phyloP scores from a whole-genome alignment of 2,888 invertebrate genomes.

The Drosophila quinaria region DNA sequence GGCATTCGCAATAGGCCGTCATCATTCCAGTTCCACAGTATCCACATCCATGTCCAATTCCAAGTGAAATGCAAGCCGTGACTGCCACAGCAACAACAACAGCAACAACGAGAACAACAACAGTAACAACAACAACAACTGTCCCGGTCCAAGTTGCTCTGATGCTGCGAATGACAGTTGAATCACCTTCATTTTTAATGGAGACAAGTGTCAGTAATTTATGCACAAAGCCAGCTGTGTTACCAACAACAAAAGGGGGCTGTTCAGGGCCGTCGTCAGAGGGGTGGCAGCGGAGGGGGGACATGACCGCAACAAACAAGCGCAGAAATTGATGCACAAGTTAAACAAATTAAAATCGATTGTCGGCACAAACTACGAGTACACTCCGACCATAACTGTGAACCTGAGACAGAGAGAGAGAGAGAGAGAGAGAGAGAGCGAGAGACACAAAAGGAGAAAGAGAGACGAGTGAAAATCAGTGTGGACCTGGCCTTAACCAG shows the following conservation, averaged over 20 bases:
- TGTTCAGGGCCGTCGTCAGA: background rate
- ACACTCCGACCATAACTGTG: slow-evolving; percentile 53
- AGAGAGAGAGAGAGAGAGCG: too few relatives aligned
- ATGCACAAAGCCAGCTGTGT: slow-evolving; percentile 66
- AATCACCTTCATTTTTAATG: slow-evolving; percentile 82
- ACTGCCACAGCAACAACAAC: slow-evolving; percentile 56
- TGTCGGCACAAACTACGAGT: slow-evolving; percentile 52
- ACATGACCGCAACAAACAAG: slow-evolving; percentile 61
- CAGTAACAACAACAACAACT: slow-evolving; percentile 11
- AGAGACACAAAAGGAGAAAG: background rate
- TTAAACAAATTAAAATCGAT: slow-evolving; percentile 82
- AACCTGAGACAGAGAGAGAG: slow-evolving; percentile 40
- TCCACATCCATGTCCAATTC: slow-evolving; percentile 43
- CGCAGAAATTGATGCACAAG: slow-evolving; percentile 77
- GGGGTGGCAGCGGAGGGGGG: slow-evolving; percentile 1
- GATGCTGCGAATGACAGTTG: slow-evolving; percentile 73
- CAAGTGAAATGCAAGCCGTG: slow-evolving; percentile 73
- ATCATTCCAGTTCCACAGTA: slow-evolving; percentile 56
- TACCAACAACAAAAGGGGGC: slow-evolving; percentile 3
- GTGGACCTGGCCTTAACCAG: slow-evolving; percentile 62
- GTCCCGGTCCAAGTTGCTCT: slow-evolving; percentile 29
- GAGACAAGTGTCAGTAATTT: slow-evolving; percentile 82
- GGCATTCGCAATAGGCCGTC: slow-evolving; percentile 66
- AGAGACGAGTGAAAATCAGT: background rate
- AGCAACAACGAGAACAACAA: slow-evolving; percentile 20